A percentile compares a stretch with the other conserved stretches of the same genome.
phyloP scores from a whole-genome alignment of 2,888 invertebrate species.

The Hyppa rectilinea region DNA sequence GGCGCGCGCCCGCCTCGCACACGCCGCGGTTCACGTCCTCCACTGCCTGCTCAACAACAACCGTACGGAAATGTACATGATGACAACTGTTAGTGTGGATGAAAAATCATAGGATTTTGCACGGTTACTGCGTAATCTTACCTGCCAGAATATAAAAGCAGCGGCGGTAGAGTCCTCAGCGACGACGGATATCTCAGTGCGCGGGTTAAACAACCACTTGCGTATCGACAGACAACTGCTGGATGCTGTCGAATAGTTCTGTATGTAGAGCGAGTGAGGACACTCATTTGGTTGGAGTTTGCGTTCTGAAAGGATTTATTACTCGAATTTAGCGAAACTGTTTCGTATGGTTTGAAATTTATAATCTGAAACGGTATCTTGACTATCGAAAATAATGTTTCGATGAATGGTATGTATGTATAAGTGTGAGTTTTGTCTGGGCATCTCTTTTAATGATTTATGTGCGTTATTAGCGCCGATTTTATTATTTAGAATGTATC shows the following conservation, averaged over 20 bases:
- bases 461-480: not conserved
- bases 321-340: not conserved
- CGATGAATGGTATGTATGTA: not conserved
- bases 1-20: slow-evolving; percentile 96
- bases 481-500: not conserved
- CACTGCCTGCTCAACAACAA: slow-evolving; percentile 92
- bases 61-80: not conserved
- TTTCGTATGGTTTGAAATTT: not conserved
- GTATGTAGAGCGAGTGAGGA: slow-evolving; percentile 99
- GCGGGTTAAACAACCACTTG: slow-evolving; percentile 96
- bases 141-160: slow-evolving; percentile 97
- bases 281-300: slow-evolving; percentile 98
- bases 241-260: slow-evolving; percentile 99
- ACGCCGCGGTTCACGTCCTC: slow-evolving; percentile 98
- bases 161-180: slow-evolving; percentile 93
- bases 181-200: slow-evolving; percentile 90
- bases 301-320: slow-evolving; percentile 92
- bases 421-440: not conserved
- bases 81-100: not conserved
- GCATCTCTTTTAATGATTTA: not conserved
- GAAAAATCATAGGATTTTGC: not conserved
- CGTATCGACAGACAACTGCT: slow-evolving; percentile 97
- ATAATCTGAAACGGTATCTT: not conserved
- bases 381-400: not conserved
- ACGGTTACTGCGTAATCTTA: slow-evolving; percentile 65